Percentiles rank a stretch among this genome's conserved stretches.
phyloP scores from a whole-genome alignment of 2,797 vertebrate species.

The Chaetophractus vellerosus region DNA sequence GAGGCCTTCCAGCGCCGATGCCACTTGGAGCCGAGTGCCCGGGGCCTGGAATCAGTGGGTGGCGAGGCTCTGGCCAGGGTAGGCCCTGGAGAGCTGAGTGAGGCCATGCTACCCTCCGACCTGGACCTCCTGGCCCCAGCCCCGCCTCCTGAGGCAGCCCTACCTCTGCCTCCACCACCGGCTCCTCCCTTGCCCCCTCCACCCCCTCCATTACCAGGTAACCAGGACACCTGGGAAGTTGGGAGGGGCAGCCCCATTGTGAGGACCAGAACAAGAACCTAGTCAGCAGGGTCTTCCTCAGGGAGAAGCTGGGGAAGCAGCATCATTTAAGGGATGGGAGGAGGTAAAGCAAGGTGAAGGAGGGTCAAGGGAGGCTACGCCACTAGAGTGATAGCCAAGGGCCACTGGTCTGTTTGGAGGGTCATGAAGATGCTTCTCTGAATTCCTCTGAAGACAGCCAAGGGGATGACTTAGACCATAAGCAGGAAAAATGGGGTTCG shows the following conservation, averaged over 20 bases:
- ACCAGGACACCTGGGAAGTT: conserved; percentile 50
- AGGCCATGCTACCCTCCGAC: conserved; percentile 63
- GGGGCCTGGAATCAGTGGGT: conserved; percentile 91
- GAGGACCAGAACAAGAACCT: background rate
- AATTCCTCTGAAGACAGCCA: background rate
- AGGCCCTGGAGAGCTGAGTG: conserved; percentile 84
- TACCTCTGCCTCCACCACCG: conserved; percentile 93
- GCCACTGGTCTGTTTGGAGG: background rate
- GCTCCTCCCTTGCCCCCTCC: conserved; percentile 94
- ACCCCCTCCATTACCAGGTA: conserved; percentile 92
- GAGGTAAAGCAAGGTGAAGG: background rate
- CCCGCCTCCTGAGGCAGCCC: conserved; percentile 88
- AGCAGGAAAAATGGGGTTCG: background rate
- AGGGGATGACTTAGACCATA: background rate
- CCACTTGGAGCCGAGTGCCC: conserved; percentile 92
- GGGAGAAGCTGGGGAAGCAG: background rate
- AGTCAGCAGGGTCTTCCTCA: background rate
- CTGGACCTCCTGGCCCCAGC: conserved; percentile 77
- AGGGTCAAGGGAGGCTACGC: background rate
- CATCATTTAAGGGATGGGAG: conserved; percentile 30
- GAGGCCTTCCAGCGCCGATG: conserved; percentile 95
- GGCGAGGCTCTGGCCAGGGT: conserved; percentile 72
- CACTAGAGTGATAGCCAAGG: background rate
- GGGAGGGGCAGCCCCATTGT: background rate
- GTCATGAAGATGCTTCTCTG: background rate